phyloP scores from a whole-genome alignment of 2,888 invertebrate species.

The Eulithis prunata region DNA sequence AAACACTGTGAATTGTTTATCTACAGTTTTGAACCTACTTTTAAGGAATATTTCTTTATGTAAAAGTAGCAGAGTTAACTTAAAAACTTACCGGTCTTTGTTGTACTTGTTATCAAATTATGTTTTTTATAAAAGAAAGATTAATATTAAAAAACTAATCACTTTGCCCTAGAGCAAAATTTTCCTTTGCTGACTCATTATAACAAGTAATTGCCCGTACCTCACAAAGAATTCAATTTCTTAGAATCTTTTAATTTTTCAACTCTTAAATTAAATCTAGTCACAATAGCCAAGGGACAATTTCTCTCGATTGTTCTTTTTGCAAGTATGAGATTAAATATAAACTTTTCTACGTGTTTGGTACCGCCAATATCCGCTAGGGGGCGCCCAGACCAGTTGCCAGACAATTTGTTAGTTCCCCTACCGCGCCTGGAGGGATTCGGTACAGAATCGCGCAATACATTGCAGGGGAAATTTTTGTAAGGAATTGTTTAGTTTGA shows the following conservation, averaged over 20 bases:
- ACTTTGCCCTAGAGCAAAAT: slow-evolving; percentile 12
- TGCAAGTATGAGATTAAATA: slow-evolving; percentile 63
- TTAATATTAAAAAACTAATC: slow-evolving; percentile 15
- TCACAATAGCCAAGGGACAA: slow-evolving; percentile 48
- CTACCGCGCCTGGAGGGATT: slow-evolving; percentile 21
- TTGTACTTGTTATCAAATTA: not conserved
- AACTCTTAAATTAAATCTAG: slow-evolving; percentile 48
- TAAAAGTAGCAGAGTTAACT: no score
- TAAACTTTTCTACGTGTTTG: slow-evolving; percentile 55
- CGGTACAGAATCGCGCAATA: slow-evolving; percentile 18
- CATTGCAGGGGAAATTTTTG: slow-evolving; percentile 18
- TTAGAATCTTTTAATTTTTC: slow-evolving; percentile 41
- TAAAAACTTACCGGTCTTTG: no score
- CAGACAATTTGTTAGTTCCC: slow-evolving; percentile 40
- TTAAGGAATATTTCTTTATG: no score
- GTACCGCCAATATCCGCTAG: slow-evolving; percentile 35
- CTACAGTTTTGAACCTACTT: no score
- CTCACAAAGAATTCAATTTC: slow-evolving; percentile 37
- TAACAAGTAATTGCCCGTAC: slow-evolving; percentile 25
- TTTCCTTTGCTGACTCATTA: slow-evolving; percentile 25
- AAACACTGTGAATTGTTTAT: no score
- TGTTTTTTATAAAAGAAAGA: slow-evolving; percentile 1
- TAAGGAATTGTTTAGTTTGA: slow-evolving; percentile 7
- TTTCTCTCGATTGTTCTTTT: slow-evolving; percentile 58
- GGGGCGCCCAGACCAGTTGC: slow-evolving; percentile 33